phyloP scores from a whole-genome alignment of 2,797 vertebrate genomes.

The Pterois miles region DNA sequence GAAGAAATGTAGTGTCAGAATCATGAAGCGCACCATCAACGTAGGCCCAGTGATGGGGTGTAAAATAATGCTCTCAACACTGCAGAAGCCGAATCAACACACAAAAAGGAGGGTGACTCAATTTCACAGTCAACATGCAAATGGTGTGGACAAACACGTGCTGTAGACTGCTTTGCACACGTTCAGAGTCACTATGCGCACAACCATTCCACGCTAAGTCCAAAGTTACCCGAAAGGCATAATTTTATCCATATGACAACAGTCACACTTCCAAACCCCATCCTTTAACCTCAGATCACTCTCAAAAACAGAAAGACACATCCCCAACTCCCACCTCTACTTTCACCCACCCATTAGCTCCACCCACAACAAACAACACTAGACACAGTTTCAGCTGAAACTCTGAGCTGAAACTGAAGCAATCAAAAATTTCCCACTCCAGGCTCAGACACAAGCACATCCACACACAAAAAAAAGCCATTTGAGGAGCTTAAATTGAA shows the following conservation, averaged over 20 bases:
- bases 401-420: conserved; percentile 20
- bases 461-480: not conserved
- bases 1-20: not conserved
- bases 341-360: conserved; percentile 25
- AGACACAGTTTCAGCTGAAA: conserved; percentile 47
- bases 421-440: not conserved
- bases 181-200: not conserved
- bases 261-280: conserved; percentile 6
- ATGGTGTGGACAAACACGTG: conserved; percentile 14
- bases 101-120: not conserved
- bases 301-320: not conserved
- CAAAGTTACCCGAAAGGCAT: conserved; percentile 10
- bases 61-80: not conserved
- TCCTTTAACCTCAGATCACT: conserved; percentile 26
- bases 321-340: conserved; percentile 12
- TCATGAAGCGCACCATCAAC: not conserved
- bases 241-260: conserved; percentile 19
- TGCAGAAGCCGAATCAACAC: not conserved
- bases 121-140: conserved; percentile 30
- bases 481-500: conserved; percentile 22
- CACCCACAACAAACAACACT: conserved; percentile 24
- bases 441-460: conserved; percentile 3
- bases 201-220: conserved; percentile 5
- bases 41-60: not conserved
- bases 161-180: conserved; percentile 14